Conservation (phyloP, 2,113 vertebrate genomes). For the Crotophaga sulcirostris region DNA sequence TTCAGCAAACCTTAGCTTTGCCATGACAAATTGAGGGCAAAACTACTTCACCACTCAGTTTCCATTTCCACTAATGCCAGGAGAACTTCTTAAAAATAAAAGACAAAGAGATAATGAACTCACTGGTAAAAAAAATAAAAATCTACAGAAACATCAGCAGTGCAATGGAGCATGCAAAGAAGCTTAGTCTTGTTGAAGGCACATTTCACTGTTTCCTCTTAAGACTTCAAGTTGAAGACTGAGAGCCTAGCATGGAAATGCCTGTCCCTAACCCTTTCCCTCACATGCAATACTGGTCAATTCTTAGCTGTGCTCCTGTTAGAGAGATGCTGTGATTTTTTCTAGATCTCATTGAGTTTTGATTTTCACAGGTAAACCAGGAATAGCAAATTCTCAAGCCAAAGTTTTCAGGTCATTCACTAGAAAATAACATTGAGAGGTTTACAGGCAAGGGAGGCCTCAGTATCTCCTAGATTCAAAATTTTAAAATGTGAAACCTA, state of each 20-base stretch:
- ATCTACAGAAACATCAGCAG: not conserved
- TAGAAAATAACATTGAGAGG: not conserved
- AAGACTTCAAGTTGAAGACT: not conserved
- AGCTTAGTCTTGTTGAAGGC: not conserved
- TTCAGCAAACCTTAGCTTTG: not conserved
- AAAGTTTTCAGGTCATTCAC: not conserved
- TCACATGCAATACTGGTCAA: not conserved
- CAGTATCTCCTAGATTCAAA: not conserved
- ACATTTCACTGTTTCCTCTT: not conserved
- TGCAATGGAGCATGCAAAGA: conserved; percentile 7
- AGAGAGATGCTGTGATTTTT: not conserved
- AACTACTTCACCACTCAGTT: not conserved
- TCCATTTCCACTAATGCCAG: not conserved
- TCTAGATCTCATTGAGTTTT: not conserved
- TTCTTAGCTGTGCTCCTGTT: not conserved
- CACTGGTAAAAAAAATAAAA: not conserved
- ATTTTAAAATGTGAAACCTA: not conserved
- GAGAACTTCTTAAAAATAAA: not conserved
- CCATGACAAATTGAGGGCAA: not conserved
- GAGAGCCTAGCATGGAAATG: not conserved
- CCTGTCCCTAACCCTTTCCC: not conserved
- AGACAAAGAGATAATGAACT: not conserved
- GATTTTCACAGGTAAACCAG: not conserved
- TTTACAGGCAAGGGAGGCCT: not conserved
- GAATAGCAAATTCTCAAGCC: not conserved